These are phyloP conservation scores for Ophion costatus DNA, from an alignment of 2,888 invertebrate genomes.

Conservation along the genomic window DNA sequence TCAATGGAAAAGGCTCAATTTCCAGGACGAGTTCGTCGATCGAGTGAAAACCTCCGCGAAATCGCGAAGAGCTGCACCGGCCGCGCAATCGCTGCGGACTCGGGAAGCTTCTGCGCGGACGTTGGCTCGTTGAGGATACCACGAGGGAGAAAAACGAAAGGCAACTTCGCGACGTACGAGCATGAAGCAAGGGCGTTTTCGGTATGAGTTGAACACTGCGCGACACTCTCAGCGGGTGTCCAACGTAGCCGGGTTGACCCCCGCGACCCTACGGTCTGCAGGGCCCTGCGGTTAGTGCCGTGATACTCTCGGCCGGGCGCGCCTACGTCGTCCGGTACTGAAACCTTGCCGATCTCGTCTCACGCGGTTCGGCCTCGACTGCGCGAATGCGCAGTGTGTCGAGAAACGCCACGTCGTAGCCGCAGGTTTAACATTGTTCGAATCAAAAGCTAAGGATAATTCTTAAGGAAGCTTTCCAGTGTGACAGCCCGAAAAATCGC, in stretches of 20 bases:
- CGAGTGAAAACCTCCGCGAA: neutral
- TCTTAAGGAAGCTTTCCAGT: no score
- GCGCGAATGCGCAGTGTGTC: constrained; percentile 2
- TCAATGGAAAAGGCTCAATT: neutral
- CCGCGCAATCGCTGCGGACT: neutral
- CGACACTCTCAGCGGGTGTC: constrained; percentile 81
- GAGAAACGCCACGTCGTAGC: constrained; percentile 70
- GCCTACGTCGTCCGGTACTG: constrained; percentile 72
- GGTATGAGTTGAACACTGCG: constrained; percentile 73
- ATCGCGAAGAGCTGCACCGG: neutral
- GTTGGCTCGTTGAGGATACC: neutral
- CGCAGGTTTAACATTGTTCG: neutral
- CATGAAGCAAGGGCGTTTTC: constrained; percentile 63
- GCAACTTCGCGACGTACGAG: constrained; percentile 46
- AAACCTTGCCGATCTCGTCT: constrained; percentile 67
- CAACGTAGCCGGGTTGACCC: constrained; percentile 76
- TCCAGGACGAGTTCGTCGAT: neutral
- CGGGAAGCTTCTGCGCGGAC: neutral
- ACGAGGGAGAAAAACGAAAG: constrained; percentile 4
- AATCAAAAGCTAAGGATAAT: neutral
- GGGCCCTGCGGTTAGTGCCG: constrained; percentile 61
- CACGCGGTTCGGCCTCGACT: constrained; percentile 31
- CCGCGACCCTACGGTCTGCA: constrained; percentile 71
- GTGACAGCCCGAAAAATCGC: no score
- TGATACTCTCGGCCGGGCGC: constrained; percentile 56